Conservation (phyloP, 2,797 vertebrate genomes). For the Enteromius afrohamiltoni region DNA sequence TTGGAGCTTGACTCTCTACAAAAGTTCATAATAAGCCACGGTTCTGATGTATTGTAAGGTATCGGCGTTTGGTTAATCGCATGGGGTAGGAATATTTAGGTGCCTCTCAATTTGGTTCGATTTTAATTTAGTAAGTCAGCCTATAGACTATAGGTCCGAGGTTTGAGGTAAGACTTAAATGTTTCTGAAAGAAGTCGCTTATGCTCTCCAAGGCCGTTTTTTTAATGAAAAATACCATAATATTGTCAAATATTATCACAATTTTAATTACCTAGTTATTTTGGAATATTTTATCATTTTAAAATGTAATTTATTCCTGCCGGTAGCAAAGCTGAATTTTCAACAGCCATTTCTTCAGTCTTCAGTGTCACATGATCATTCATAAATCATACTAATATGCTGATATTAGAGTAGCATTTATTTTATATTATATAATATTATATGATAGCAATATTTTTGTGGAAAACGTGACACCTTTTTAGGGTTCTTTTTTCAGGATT, state of each 20-base stretch:
- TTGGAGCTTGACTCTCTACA: not conserved
- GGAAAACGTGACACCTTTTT: not conserved
- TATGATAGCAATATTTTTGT: not conserved
- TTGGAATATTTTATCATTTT: not conserved
- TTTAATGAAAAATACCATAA: not conserved
- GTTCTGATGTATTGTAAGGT: not conserved
- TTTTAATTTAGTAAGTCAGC: not conserved
- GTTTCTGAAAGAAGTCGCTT: not conserved
- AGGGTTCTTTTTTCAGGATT: not conserved
- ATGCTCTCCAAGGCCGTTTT: not conserved
- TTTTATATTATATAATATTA: no score
- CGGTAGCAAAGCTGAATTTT: not conserved
- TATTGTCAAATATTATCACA: not conserved
- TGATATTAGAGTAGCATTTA: not conserved
- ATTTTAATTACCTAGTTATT: not conserved
- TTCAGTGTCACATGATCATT: not conserved
- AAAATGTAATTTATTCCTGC: not conserved
- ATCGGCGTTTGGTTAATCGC: not conserved
- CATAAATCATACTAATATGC: not conserved
- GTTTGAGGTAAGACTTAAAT: not conserved
- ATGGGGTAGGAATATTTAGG: not conserved
- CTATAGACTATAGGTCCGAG: not conserved
- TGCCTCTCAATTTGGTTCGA: not conserved
- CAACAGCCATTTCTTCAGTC: not conserved
- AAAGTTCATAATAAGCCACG: not conserved